phyloP scores from a whole-genome alignment of 2,888 invertebrate genomes.

The Tryphoninae sp. region DNA sequence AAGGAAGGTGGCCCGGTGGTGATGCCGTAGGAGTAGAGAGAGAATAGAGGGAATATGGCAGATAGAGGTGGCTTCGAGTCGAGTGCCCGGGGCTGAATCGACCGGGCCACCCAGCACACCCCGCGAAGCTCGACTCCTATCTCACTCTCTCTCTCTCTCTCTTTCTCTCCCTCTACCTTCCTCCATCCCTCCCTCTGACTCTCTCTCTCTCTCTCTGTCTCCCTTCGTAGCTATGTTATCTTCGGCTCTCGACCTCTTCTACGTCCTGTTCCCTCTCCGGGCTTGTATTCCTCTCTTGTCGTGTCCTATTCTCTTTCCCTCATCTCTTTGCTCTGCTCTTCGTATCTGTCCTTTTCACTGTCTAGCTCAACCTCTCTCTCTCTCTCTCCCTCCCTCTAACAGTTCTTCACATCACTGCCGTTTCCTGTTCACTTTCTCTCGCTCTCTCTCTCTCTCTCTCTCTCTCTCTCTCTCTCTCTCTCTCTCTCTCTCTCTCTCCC shows the following conservation, averaged over 20 bases:
- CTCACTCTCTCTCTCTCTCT: slow-evolving; percentile 49
- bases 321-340: slow-evolving; percentile 56
- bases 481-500: too few relatives aligned
- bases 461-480: too few relatives aligned
- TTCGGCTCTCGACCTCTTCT: slow-evolving; percentile 58
- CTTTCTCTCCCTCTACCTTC: slow-evolving; percentile 55
- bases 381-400: slow-evolving; percentile 2
- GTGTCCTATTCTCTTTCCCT: slow-evolving; percentile 46
- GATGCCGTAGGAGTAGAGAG: slow-evolving; percentile 72
- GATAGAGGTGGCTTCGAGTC: slow-evolving; percentile 80
- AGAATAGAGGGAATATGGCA: slow-evolving; percentile 78
- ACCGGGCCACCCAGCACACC: slow-evolving; percentile 77
- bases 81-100: slow-evolving; percentile 81
- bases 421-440: slow-evolving; percentile 47
- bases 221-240: slow-evolving; percentile 56
- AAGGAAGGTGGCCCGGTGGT: slow-evolving; percentile 72
- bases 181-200: slow-evolving; percentile 62
- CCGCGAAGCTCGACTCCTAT: slow-evolving; percentile 72
- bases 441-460: slow-evolving; percentile 32
- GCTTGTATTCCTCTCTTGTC: slow-evolving; percentile 57
- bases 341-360: slow-evolving; percentile 24
- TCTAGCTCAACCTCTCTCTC: not conserved
- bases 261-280: slow-evolving; percentile 61
- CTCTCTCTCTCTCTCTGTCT: slow-evolving; percentile 60
- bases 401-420: slow-evolving; percentile 20